phyloP scores from a whole-genome alignment of 2,888 invertebrate genomes.

The Harpalus rufipes region DNA sequence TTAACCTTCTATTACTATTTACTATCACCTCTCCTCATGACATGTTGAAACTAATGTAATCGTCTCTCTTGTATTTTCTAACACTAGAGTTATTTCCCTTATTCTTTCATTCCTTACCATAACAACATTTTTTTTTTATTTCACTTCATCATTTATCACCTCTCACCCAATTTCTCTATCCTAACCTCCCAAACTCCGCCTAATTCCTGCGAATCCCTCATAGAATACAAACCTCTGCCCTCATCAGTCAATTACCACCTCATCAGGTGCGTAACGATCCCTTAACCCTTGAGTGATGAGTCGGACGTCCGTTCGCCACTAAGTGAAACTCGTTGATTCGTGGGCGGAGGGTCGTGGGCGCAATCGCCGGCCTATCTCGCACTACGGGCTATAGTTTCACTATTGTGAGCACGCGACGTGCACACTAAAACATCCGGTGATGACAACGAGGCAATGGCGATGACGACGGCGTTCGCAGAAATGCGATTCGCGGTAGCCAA shows the following conservation, averaged over 20 bases:
- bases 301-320: slow-evolving; percentile 4
- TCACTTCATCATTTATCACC: no score
- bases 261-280: slow-evolving; percentile 28
- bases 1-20: no score
- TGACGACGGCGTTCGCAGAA: no score
- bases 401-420: neutral
- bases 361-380: neutral
- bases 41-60: no score
- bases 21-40: no score
- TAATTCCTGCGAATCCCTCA: neutral
- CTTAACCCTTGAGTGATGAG: slow-evolving; percentile 26
- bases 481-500: no score
- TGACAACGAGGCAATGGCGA: neutral
- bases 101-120: no score
- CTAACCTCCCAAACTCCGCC: neutral
- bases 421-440: slow-evolving; percentile 19
- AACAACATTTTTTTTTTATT: no score
- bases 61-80: no score
- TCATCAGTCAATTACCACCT: slow-evolving; percentile 27
- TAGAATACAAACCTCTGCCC: neutral
- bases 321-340: slow-evolving; percentile 48
- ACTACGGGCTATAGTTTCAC: neutral
- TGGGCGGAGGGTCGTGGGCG: slow-evolving; percentile 16
- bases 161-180: neutral
- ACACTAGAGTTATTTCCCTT: no score